These are phyloP conservation scores for Daphoenositta chrysoptera DNA, from an alignment of 2,113 vertebrate genomes.

Conservation along the genomic window DNA sequence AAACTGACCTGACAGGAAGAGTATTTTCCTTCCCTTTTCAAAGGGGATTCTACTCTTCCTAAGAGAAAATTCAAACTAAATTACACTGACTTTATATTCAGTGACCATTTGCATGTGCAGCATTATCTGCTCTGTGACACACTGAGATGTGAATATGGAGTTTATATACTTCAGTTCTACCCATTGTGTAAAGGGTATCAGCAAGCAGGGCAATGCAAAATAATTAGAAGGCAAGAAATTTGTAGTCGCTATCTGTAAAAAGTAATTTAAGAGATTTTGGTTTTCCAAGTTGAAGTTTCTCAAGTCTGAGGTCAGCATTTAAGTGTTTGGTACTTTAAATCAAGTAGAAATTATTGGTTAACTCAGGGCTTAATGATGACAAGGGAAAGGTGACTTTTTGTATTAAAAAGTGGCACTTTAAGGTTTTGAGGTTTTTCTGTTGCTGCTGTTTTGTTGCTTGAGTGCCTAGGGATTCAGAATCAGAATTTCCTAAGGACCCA, in stretches of 20 bases:
- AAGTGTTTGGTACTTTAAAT: not conserved
- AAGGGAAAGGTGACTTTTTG: not conserved
- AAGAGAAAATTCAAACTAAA: constrained; percentile 24
- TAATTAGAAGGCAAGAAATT: not conserved
- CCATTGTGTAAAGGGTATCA: not conserved
- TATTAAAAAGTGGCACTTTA: not conserved
- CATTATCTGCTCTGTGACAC: not conserved
- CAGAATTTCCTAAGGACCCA: not conserved
- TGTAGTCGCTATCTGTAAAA: not conserved
- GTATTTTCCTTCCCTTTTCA: not conserved
- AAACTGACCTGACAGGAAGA: constrained; percentile 10
- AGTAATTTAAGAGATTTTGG: not conserved
- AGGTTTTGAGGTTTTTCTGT: not conserved
- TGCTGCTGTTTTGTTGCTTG: not conserved
- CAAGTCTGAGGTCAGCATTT: not conserved
- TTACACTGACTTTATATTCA: not conserved
- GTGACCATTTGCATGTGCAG: rapidly evolving
- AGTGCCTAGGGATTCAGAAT: not conserved
- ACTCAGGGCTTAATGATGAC: not conserved
- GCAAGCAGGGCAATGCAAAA: not conserved
- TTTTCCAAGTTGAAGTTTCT: not conserved
- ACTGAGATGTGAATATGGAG: not conserved
- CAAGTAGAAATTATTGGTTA: not conserved
- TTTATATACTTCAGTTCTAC: not conserved
- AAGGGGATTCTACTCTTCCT: not conserved